phyloP scores from a whole-genome alignment of 92 coral and sea anemone species.

The Zoanthus gigantus region DNA sequence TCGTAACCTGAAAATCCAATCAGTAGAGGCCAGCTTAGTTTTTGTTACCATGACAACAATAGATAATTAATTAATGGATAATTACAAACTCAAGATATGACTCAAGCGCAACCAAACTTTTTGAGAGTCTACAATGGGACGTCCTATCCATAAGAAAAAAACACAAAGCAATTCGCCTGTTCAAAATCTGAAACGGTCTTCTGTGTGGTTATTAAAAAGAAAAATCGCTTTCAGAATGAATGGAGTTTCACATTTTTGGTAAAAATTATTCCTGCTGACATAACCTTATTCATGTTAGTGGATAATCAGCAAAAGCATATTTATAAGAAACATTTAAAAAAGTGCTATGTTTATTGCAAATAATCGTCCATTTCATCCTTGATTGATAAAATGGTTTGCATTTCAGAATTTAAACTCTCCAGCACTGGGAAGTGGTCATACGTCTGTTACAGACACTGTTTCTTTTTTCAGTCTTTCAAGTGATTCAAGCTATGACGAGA shows the following conservation, averaged over 20 bases:
- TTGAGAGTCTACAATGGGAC: no score
- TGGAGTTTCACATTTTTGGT: slow-evolving; percentile 2
- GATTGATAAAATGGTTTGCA: not conserved
- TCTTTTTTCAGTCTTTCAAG: no score
- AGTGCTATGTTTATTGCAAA: not conserved
- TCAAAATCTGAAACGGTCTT: not conserved
- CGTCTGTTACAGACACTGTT: not conserved
- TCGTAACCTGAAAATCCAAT: not conserved
- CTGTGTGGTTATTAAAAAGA: not conserved
- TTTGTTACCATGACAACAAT: not conserved
- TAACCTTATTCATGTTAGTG: not conserved
- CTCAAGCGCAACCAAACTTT: no score
- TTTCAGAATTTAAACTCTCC: not conserved
- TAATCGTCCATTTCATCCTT: not conserved
- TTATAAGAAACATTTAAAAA: not conserved
- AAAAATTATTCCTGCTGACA: not conserved
- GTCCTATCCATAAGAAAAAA: no score
- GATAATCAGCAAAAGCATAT: not conserved
- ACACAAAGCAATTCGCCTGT: no score
- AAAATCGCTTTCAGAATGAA: not conserved
- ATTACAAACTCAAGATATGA: not conserved
- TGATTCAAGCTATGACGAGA: no score
- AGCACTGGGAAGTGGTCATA: not conserved
- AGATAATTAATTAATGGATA: not conserved
- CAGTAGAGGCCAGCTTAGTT: not conserved